A percentile compares a stretch with the other conserved stretches of the same genome.
These are phyloP conservation scores for Labrus mixtus DNA, from an alignment of 2,113 vertebrate genomes.

Conservation along the genomic window DNA sequence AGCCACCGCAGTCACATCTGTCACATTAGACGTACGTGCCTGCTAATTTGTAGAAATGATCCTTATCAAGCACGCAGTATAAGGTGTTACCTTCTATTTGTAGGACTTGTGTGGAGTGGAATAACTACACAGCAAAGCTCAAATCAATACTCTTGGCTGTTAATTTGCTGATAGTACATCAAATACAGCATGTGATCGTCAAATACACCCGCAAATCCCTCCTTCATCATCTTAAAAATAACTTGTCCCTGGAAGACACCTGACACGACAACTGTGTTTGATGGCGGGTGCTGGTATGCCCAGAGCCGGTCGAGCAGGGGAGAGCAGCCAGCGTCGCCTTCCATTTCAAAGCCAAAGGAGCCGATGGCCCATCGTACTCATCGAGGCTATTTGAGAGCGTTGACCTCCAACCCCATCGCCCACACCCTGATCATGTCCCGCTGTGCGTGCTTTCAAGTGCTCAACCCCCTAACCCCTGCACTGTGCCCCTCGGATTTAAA, in stretches of 20 bases:
- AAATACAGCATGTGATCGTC: conserved; percentile 38
- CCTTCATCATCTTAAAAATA: conserved; percentile 77
- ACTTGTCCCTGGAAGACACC: conserved; percentile 83
- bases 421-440: conserved; percentile 69
- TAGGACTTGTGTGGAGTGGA: background rate
- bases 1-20: conserved; percentile 18
- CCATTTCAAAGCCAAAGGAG: conserved; percentile 87
- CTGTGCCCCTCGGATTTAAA: conserved; percentile 43
- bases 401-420: conserved; percentile 72
- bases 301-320: conserved; percentile 57
- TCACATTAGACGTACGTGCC: conserved; percentile 5
- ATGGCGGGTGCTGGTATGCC: conserved; percentile 70
- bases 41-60: conserved; percentile 29
- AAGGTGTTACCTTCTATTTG: background rate
- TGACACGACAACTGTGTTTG: conserved; percentile 87
- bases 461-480: conserved; percentile 41
- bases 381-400: conserved; percentile 81
- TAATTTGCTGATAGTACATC: conserved; percentile 43
- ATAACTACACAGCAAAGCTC: background rate
- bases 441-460: conserved; percentile 70
- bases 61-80: background rate
- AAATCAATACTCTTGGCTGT: background rate
- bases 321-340: conserved; percentile 54
- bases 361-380: conserved; percentile 72
- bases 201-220: conserved; percentile 46